These are phyloP conservation scores for Perccottus glenii DNA, from an alignment of 2,113 vertebrate species.

Conservation along the genomic window DNA sequence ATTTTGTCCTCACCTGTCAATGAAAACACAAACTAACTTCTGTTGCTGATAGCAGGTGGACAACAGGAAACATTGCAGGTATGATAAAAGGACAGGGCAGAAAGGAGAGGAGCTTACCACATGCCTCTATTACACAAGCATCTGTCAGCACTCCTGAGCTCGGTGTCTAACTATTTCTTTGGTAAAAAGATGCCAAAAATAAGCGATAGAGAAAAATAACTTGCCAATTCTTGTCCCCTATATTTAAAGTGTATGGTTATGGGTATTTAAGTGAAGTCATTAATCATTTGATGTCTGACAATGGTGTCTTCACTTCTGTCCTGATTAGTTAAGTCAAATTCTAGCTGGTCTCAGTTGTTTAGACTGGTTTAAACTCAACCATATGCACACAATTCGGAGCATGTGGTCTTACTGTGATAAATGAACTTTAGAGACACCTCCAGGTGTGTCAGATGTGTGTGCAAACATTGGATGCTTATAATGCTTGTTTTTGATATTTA, in stretches of 20 bases:
- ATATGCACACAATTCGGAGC: neutral
- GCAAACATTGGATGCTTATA: too few relatives aligned
- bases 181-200: neutral
- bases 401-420: neutral
- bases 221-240: neutral
- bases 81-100: neutral
- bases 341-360: neutral
- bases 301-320: conserved; percentile 4
- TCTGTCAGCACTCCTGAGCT: conserved; percentile 52
- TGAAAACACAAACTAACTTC: neutral
- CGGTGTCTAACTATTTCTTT: conserved; percentile 9
- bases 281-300: conserved; percentile 5
- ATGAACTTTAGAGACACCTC: neutral
- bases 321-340: neutral
- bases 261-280: neutral
- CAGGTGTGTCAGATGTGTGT: neutral
- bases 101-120: conserved; percentile 24
- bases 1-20: conserved; percentile 63
- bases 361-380: neutral
- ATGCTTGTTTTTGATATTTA: too few relatives aligned
- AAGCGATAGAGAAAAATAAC: neutral
- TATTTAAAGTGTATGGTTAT: neutral
- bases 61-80: conserved; percentile 30
- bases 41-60: conserved; percentile 44
- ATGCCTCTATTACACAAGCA: conserved; percentile 46